Conservation (phyloP, 2,113 vertebrate species). For the Acanthochromis polyacanthus region DNA sequence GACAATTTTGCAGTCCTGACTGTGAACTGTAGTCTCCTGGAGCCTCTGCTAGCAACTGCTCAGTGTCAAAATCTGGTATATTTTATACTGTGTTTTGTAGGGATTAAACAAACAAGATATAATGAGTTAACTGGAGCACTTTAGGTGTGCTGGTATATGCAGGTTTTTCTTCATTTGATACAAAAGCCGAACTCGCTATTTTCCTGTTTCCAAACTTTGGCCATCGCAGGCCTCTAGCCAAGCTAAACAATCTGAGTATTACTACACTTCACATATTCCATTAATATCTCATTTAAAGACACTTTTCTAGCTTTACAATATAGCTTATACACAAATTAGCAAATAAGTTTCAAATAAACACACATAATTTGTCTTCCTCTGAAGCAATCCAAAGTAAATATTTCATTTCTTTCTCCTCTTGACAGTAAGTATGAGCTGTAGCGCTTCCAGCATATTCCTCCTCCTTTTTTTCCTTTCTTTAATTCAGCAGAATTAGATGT, state of each 20-base stretch:
- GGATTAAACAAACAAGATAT: not conserved
- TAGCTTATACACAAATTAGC: conserved; percentile 7
- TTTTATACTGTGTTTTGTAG: too few species aligned
- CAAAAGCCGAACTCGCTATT: not conserved
- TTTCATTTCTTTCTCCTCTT: conserved; percentile 49
- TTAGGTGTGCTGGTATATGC: not conserved
- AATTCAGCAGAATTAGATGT: conserved; percentile 77
- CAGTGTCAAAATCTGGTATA: not conserved
- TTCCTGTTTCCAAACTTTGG: not conserved
- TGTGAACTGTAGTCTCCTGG: not conserved
- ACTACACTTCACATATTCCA: not conserved
- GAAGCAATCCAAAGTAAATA: conserved; percentile 64
- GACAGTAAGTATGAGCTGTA: conserved; percentile 54
- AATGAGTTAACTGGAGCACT: not conserved
- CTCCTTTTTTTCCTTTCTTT: conserved; percentile 32
- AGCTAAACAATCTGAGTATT: not conserved
- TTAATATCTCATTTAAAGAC: conserved; percentile 2
- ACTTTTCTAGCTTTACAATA: not conserved
- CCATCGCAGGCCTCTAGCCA: not conserved
- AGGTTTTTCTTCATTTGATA: not conserved
- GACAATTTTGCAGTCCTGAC: too few species aligned
- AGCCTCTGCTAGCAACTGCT: not conserved
- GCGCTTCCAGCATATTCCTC: conserved; percentile 46
- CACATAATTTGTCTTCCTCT: conserved; percentile 39
- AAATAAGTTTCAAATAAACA: conserved; percentile 14